These are phyloP conservation scores for Ameiurus melas DNA, from an alignment of 2,113 vertebrate genomes.

Conservation along the genomic window DNA sequence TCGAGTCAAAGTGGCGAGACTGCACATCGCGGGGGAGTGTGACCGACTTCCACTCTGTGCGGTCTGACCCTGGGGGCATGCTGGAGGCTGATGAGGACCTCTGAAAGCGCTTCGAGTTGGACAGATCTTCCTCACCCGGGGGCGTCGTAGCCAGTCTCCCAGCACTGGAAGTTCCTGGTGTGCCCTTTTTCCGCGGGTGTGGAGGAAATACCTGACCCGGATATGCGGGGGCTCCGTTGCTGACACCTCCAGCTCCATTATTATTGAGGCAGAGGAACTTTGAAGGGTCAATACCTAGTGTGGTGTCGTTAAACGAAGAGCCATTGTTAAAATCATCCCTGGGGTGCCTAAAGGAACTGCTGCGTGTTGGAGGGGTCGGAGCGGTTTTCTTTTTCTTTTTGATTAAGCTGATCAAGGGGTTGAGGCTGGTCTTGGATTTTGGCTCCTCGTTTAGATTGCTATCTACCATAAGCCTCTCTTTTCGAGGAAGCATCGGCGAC, in stretches of 20 bases:
- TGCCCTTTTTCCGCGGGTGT: slow-evolving; percentile 81
- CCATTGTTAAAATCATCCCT: slow-evolving; percentile 74
- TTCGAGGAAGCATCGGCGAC: slow-evolving; percentile 88
- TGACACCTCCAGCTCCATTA: slow-evolving; percentile 71
- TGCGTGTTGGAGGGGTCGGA: slow-evolving; percentile 88
- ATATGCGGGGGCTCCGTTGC: slow-evolving; percentile 80
- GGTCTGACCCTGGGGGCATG: slow-evolving; percentile 76
- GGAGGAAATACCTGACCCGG: slow-evolving; percentile 78
- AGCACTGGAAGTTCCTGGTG: slow-evolving; percentile 66
- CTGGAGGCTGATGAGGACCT: slow-evolving; percentile 88
- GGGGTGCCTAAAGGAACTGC: slow-evolving; percentile 89
- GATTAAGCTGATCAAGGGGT: slow-evolving; percentile 85
- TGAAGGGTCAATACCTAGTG: slow-evolving; percentile 64
- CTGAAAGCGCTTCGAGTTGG: slow-evolving; percentile 85
- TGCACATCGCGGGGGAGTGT: slow-evolving; percentile 89
- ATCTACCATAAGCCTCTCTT: slow-evolving; percentile 81
- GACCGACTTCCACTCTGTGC: slow-evolving; percentile 85
- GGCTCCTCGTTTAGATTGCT: slow-evolving; percentile 85
- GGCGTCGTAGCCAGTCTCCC: slow-evolving; percentile 69
- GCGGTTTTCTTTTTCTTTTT: slow-evolving; percentile 97
- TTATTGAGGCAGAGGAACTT: slow-evolving; percentile 76
- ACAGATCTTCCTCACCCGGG: slow-evolving; percentile 79
- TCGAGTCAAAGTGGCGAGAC: slow-evolving; percentile 85
- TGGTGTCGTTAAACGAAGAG: slow-evolving; percentile 46
- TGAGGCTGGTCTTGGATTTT: slow-evolving; percentile 86